phyloP scores from a whole-genome alignment of 2,113 vertebrate genomes.

The Columba janthina region DNA sequence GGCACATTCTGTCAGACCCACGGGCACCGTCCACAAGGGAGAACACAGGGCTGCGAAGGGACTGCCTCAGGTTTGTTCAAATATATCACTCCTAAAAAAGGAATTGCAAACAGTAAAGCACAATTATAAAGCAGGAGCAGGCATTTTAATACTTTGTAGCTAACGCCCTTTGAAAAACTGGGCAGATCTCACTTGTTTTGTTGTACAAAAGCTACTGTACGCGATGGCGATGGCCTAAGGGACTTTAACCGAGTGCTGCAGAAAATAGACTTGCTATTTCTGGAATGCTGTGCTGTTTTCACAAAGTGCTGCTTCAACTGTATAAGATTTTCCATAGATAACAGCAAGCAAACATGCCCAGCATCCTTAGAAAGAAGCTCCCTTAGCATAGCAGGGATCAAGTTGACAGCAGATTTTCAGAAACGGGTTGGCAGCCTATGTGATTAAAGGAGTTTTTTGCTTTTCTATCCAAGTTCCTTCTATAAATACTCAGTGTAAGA shows the following conservation, averaged over 20 bases:
- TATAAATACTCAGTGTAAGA: slow-evolving; percentile 42
- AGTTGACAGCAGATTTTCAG: slow-evolving; percentile 47
- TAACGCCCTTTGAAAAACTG: neutral
- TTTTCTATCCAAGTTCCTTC: slow-evolving; percentile 29
- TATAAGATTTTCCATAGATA: slow-evolving; percentile 43
- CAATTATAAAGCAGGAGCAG: neutral
- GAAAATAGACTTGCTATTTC: slow-evolving; percentile 53
- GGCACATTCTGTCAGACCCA: neutral
- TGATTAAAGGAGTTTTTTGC: slow-evolving; percentile 23
- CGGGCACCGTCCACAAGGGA: neutral
- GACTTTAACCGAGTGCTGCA: neutral
- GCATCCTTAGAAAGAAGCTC: slow-evolving; percentile 24
- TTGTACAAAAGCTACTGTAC: neutral
- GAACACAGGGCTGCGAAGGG: neutral
- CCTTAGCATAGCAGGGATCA: slow-evolving; percentile 37
- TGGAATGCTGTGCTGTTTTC: slow-evolving; percentile 42
- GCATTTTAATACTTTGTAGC: neutral
- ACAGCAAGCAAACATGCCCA: slow-evolving; percentile 39
- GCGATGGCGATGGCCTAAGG: neutral
- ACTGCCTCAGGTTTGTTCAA: neutral
- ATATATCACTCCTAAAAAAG: neutral
- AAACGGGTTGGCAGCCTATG: slow-evolving; percentile 29
- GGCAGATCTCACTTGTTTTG: neutral
- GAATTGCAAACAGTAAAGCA: neutral
- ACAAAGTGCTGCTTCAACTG: slow-evolving; percentile 15